Evolutionary conservation across 2,797 vertebrate species (phyloP), one percentile per base, ranked within the genome.

Genomic region (Salmo trutta): DNA sequence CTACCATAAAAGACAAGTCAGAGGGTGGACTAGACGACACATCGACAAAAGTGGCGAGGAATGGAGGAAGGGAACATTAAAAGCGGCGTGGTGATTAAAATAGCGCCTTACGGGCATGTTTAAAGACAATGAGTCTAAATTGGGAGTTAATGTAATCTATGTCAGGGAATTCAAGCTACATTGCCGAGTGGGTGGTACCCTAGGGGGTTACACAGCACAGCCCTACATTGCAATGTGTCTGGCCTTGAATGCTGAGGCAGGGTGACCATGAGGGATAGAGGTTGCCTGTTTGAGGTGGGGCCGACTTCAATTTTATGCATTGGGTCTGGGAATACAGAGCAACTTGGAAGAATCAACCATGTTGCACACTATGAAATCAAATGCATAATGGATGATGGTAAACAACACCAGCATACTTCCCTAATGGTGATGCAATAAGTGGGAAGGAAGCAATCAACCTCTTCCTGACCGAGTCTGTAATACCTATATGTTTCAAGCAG

Each of bases 351-450:
- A 75, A 74, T 76, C 79, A 85, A 76, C 77, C 76, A 53, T 65
- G 51, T 47, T 86, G 82, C 89, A 86, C 88, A 81, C 87, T 88
- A 83, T 81, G 76, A 54, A 83, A 84, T 73, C 67, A 74, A 78
- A 75, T 84, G 84, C 78, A 77, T 81, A 83, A 85, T 85, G 73
- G 77, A 83, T 79, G 70, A 16, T 79, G 77, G 82, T 86, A 87
- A 87, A 88, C 84, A 52, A 51, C 41, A 65, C 21, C 10, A 36
- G 16, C 62, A 87, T 15, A 41, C 80, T 84, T 71, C 74, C 68
- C 65, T 83, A 85, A 77, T 83, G 83, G 27, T 65, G 75, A 67
- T 83, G 78, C 74, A 79, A 75, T 71, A 14, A 65, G 41, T 14
- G 41, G 33, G 19, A 41, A n/a, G 4, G 69, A 10, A n/a, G 33